Percentiles rank a stretch among this genome's conserved stretches.
These are phyloP conservation scores for Caenorhabditis sp. DNA, from an alignment of 2,888 invertebrate species.

Conservation along the genomic window DNA sequence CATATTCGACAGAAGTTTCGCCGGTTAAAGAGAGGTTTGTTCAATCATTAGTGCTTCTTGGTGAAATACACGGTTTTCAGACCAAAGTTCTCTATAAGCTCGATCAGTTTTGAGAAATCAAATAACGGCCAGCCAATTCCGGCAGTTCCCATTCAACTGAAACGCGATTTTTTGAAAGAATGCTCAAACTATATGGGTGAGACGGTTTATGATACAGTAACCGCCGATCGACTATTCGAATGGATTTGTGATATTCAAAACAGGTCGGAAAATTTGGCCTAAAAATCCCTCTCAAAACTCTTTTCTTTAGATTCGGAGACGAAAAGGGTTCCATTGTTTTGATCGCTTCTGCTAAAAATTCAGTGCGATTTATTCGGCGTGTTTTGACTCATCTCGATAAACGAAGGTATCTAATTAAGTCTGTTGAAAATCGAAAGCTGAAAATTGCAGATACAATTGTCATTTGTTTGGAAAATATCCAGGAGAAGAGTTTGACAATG, in stretches of 20 bases:
- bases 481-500: slow-evolving; percentile 29
- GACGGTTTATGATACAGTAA: slow-evolving; percentile 15
- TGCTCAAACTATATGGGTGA: slow-evolving; percentile 13
- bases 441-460: slow-evolving; percentile 22
- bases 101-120: slow-evolving; percentile 31
- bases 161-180: slow-evolving; percentile 29
- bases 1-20: neutral
- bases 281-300: too few relatives aligned
- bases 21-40: neutral
- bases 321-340: slow-evolving; percentile 18
- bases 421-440: too few relatives aligned
- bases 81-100: slow-evolving; percentile 14
- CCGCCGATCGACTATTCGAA: slow-evolving; percentile 29
- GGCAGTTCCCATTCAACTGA: slow-evolving; percentile 25
- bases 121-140: slow-evolving; percentile 32
- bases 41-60: too few relatives aligned
- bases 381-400: slow-evolving; percentile 39
- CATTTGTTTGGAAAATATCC: slow-evolving; percentile 41
- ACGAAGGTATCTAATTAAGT: slow-evolving; percentile 1
- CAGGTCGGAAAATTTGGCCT: too few relatives aligned
- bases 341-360: slow-evolving; percentile 32
- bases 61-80: slow-evolving; percentile 14
- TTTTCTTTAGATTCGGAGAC: slow-evolving; percentile 28
- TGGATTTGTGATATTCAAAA: slow-evolving; percentile 25
- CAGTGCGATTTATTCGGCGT: slow-evolving; percentile 30